phyloP scores from a whole-genome alignment of 1,140 invertebrate species.

The Diachasmimorpha longicaudata region DNA sequence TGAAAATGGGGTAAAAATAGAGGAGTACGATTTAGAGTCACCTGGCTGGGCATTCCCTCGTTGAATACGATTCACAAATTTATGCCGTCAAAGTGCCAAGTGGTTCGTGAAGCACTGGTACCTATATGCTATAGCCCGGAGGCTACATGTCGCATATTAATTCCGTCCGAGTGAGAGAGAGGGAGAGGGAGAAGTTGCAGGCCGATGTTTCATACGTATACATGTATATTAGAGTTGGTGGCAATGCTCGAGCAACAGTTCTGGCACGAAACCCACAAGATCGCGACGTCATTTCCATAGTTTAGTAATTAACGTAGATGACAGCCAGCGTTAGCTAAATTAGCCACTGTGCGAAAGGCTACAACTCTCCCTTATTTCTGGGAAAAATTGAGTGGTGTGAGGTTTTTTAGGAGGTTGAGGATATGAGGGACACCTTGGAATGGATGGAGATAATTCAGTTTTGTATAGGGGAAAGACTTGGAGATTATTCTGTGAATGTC shows the following conservation, averaged over 20 bases:
- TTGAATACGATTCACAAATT: conserved; percentile 21
- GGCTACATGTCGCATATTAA: conserved; percentile 29
- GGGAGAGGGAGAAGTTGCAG: neutral
- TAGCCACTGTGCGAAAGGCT: neutral
- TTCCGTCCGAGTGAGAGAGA: conserved; percentile 10
- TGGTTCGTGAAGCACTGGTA: conserved; percentile 18
- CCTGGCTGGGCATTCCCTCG: neutral
- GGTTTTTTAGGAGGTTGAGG: neutral
- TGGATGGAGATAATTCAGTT: neutral
- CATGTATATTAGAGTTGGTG: neutral
- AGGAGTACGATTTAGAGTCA: neutral
- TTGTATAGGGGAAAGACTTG: neutral
- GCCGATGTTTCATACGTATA: neutral
- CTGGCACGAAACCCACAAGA: conserved; percentile 11
- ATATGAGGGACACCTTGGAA: neutral
- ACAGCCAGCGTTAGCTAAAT: neutral
- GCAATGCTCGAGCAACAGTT: conserved; percentile 19
- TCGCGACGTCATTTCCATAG: conserved; percentile 25
- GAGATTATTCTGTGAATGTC: neutral
- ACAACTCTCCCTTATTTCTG: neutral
- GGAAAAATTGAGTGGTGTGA: neutral
- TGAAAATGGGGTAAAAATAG: neutral
- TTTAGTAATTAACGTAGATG: conserved; percentile 25
- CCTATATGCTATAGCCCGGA: neutral
- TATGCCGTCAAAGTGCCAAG: conserved; percentile 33